Evolutionary conservation across 2,888 invertebrate species (phyloP), one percentile per base, ranked within the genome.

Genomic region (Polydrusus tereticollis): DNA sequence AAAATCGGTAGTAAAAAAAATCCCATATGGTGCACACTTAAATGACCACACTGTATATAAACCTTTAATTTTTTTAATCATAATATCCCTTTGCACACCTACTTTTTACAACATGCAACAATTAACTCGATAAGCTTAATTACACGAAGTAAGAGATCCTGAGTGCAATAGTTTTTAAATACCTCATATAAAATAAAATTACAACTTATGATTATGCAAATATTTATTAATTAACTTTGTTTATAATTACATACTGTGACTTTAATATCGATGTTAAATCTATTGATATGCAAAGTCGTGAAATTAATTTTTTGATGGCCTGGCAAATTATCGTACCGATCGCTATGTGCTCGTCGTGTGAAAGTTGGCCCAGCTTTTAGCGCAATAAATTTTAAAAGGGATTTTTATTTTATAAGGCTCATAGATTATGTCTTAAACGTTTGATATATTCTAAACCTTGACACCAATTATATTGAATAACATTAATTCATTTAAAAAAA

Each of bases 281-380:
- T 29, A 62, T 55, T 23, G 59, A 68, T 60, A 50, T 68, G 68
- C 52, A 60, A 18, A 60, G 52, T 52, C 60, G 47, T 59, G 50
- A 59, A 60, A 26, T 26, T 38, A 8, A 60, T 68, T 60, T 66
- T 68, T 60, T 23, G 60, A 57, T 57, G 60, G 60, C 60, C 68
- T 52, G 60, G 60, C 60, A 59, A 52, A 64, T 64, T 64, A 64
- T 38, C 52, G 52, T 68, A 58, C 33, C 55, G 65, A 65, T 57
- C 41, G 43, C 57, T 41, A 33, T n/a, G n/a, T n/a, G n/a, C n/a
- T n/a, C n/a, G 45, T 62, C 47, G 47, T 47, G 62, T 62, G 62
- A 62, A 62, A 62, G 62, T 62, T 45, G 45, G 47, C 20, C 33
- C 62, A 45, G 62, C 62, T 62, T 47, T 62, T 43, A 43, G 45